Evolutionary conservation across 1,140 invertebrate genomes (phyloP), one percentile per base, ranked within the genome.

Genomic region (Heliconius nattereri): DNA sequence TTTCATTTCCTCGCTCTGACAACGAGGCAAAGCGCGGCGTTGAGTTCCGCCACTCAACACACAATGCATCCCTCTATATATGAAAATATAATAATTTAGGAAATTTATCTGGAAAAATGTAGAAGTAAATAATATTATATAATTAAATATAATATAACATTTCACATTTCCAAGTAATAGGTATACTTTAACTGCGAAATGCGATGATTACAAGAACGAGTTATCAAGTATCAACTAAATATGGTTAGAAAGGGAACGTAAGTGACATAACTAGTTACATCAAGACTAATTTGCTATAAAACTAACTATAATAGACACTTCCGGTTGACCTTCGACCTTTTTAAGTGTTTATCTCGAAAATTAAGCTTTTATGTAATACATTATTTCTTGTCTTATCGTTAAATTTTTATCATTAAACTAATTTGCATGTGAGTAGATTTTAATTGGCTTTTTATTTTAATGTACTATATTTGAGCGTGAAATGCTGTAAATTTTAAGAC

Each of bases 241-340:
- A 66, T 66, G 60, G 60, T 66, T 66, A 66, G 60, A 66, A 66
- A 66, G 60, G 60, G 60, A 66, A 66, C 26, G 60, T 8, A 16
- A 66, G 60, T 66, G 60, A 29, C 60, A 66, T 66, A 66, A 66
- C 60, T 66, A 66, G 60, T 66, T 66, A 66, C 60, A 66, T 66
- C 11, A 19, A 66, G 60, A 26, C 23, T 66, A 66, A 57, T 66
- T 66, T 66, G 60, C 60, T 66, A 66, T 66, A 6, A 66, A 66
- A 66, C 60, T 57, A 29, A 66, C 60, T 66, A 66, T 66, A 66
- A 66, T 26, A 16, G 60, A 13, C 60, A 66, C 60, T 66, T 66
- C 60, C 60, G 60, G 60, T 66, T 29, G 26, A 66, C 26, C 60
- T 66, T 66, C 29, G 26, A 66, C 60, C 9, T 29, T 66, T 23